These are phyloP conservation scores for Coelopa pilipes DNA, from an alignment of 2,888 invertebrate species.

Conservation along the genomic window DNA sequence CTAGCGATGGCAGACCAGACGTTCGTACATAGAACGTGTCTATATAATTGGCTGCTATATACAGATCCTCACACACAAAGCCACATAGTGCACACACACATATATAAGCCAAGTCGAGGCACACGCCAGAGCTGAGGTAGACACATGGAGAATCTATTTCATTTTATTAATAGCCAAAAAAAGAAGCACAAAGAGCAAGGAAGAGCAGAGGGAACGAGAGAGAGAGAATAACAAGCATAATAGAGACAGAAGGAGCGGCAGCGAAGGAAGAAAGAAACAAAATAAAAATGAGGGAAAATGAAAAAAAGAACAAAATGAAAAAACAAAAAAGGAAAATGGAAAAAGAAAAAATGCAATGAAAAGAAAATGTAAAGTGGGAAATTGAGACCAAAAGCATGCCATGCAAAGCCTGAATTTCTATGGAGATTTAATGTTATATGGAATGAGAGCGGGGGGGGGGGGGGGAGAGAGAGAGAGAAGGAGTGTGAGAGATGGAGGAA, in stretches of 20 bases:
- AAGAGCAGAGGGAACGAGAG: not conserved
- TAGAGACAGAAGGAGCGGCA: not conserved
- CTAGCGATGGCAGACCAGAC: too few relatives aligned
- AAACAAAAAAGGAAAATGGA: too few relatives aligned
- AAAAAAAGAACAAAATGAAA: too few relatives aligned
- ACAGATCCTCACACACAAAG: not conserved
- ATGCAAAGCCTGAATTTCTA: too few relatives aligned
- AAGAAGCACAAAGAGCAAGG: not conserved
- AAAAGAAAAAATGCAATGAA: too few relatives aligned
- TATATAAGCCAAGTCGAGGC: not conserved
- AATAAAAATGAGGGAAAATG: not conserved
- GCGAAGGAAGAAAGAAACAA: not conserved
- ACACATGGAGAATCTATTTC: conserved; percentile 23
- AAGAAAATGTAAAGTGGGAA: too few relatives aligned
- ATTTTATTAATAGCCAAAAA: conserved; percentile 24
- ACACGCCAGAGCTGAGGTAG: conserved; percentile 2
- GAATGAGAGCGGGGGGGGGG: too few relatives aligned
- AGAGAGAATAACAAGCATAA: not conserved
- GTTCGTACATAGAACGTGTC: too few relatives aligned
- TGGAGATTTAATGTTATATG: too few relatives aligned
- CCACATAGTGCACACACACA: not conserved
- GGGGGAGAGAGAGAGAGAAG: too few relatives aligned
- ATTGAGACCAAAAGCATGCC: too few relatives aligned
- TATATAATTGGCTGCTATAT: not conserved
- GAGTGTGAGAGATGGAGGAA: too few relatives aligned